Evolutionary conservation across 2,797 vertebrate genomes (phyloP).

Genomic region (Crenichthys baileyi): DNA sequence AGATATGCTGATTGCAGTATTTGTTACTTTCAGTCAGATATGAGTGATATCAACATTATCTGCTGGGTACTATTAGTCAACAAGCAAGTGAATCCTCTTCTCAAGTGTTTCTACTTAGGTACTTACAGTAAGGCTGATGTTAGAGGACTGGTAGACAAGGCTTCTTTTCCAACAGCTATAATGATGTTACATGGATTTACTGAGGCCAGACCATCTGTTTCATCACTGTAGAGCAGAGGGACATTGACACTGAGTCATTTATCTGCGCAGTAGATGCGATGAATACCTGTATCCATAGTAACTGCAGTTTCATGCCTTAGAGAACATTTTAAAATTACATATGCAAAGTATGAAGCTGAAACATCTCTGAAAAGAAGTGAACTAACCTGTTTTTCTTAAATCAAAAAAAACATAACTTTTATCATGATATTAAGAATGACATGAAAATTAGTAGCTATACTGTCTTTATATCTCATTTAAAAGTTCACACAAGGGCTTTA

Average conservation of each 20-base stretch:
- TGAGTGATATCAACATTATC: slow-evolving; percentile 1
- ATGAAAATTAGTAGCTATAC: not conserved
- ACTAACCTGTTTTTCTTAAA: not conserved
- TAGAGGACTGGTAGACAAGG: not conserved
- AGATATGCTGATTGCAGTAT: slow-evolving; percentile 1
- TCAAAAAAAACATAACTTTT: not conserved
- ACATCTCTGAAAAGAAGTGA: not conserved
- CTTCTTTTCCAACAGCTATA: slow-evolving; percentile 8
- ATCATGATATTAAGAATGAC: not conserved
- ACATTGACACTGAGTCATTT: slow-evolving; percentile 2
- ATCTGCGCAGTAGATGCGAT: not conserved
- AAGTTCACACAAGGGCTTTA: not conserved
- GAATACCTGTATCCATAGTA: slow-evolving; percentile 9
- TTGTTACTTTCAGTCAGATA: not conserved
- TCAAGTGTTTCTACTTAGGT: not conserved
- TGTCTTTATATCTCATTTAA: not conserved
- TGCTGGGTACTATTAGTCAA: not conserved
- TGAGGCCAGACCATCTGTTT: slow-evolving; percentile 17
- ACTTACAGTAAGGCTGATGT: not conserved
- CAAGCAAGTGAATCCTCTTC: not conserved
- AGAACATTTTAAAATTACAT: slow-evolving; percentile 2
- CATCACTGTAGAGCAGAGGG: slow-evolving; percentile 14
- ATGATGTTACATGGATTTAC: not conserved
- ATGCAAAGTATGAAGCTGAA: not conserved
- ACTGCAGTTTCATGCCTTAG: slow-evolving; percentile 1